Evolutionary conservation across 1,140 invertebrate species (phyloP).

Genomic region (Phortica variegata): DNA sequence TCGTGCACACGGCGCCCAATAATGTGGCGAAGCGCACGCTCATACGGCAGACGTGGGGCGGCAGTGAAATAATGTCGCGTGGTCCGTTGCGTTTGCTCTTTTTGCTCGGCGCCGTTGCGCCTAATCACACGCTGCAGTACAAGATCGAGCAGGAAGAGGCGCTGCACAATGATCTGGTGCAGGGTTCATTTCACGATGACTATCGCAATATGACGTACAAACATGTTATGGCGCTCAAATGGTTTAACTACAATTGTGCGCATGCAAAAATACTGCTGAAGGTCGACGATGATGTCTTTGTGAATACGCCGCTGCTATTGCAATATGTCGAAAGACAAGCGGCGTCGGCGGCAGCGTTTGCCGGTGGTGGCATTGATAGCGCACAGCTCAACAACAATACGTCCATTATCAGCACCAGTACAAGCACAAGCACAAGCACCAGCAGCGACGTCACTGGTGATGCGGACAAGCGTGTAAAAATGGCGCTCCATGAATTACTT

Average conservation of each 20-base stretch:
- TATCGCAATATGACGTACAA: constrained; percentile 88
- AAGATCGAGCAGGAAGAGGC: constrained; percentile 64
- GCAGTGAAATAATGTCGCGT: constrained; percentile 18
- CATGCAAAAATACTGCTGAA: constrained; percentile 74
- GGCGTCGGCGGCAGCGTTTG: constrained; percentile 1
- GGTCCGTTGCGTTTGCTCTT: constrained; percentile 64
- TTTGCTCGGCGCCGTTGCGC: constrained; percentile 64
- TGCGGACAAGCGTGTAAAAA: too few relatives aligned
- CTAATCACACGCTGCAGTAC: constrained; percentile 48
- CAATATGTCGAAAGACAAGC: constrained; percentile 64
- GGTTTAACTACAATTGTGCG: constrained; percentile 70
- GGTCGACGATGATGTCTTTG: constrained; percentile 78
- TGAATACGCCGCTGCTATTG: constrained; percentile 68
- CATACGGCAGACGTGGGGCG: constrained; percentile 72
- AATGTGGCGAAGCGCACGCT: constrained; percentile 64
- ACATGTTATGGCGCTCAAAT: constrained; percentile 82
- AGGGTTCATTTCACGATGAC: constrained; percentile 75
- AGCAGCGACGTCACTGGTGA: not conserved
- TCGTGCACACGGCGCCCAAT: constrained; percentile 69
- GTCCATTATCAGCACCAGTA: not conserved
- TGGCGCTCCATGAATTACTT: not conserved
- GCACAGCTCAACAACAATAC: constrained; percentile 6
- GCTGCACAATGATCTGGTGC: constrained; percentile 70
- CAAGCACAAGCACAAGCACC: not conserved
- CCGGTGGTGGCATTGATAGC: not conserved